A percentile compares a stretch with the other conserved stretches of the same genome.
These are phyloP conservation scores for Pseudopleuronectes americanus DNA, from an alignment of 2,797 vertebrate genomes.

Conservation along the genomic window DNA sequence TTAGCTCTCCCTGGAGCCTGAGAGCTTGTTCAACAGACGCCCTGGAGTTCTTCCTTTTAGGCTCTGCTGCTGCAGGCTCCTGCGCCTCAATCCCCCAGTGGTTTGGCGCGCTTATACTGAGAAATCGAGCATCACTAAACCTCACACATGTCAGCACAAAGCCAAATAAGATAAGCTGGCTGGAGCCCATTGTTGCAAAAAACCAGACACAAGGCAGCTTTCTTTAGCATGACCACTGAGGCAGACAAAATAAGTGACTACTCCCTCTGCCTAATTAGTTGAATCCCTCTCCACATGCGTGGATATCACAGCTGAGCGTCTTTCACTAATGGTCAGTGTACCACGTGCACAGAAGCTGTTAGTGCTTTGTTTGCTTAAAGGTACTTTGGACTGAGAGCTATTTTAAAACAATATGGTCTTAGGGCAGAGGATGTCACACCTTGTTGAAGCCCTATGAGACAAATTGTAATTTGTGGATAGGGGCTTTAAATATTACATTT, in stretches of 20 bases:
- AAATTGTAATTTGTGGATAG: too few species aligned
- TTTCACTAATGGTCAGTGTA: constrained; percentile 1
- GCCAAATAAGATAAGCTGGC: constrained; percentile 20
- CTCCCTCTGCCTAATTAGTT: constrained; percentile 35
- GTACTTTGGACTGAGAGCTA: neutral
- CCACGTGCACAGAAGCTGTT: neutral
- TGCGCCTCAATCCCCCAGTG: neutral
- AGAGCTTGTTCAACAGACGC: neutral
- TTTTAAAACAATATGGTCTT: neutral
- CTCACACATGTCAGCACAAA: constrained; percentile 13
- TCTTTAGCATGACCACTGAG: constrained; percentile 65
- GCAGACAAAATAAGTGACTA: constrained; percentile 23
- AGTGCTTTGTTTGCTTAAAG: neutral
- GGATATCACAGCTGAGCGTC: constrained; percentile 43
- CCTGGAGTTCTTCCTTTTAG: constrained; percentile 37
- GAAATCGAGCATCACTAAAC: constrained; percentile 6
- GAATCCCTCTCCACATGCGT: constrained; percentile 25
- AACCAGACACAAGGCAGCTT: constrained; percentile 34
- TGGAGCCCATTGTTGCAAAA: constrained; percentile 36
- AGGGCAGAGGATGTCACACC: too few species aligned
- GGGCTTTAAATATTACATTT: too few species aligned
- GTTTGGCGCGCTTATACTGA: neutral
- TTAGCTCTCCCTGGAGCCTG: neutral
- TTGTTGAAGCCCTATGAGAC: too few species aligned
- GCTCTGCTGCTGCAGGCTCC: constrained; percentile 1